Conservation (phyloP, 2,888 invertebrate genomes). For the Plagodis dolabraria region DNA sequence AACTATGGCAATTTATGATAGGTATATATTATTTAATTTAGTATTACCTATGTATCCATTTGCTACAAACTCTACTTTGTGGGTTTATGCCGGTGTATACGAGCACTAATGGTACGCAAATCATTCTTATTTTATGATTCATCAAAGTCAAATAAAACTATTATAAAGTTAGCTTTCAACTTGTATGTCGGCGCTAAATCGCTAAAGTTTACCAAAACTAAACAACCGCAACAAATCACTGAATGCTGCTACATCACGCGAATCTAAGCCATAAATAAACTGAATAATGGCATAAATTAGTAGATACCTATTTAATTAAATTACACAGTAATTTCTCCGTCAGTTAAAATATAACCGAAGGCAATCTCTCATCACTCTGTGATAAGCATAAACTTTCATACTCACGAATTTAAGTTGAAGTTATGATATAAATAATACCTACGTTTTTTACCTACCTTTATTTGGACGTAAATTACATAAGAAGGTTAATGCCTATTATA, state of each 20-base stretch:
- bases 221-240: slow-evolving; percentile 4
- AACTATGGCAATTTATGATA: slow-evolving; percentile 11
- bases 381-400: slow-evolving; percentile 35
- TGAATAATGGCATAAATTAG: slow-evolving; percentile 7
- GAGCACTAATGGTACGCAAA: no score
- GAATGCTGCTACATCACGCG: slow-evolving; percentile 5
- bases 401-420: slow-evolving; percentile 29
- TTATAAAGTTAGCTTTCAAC: no score
- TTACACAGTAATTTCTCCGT: slow-evolving; percentile 15
- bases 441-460: slow-evolving; percentile 6
- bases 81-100: no score
- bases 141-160: no score
- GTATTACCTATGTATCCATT: no score
- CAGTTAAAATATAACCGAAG: slow-evolving; percentile 17
- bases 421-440: slow-evolving; percentile 30
- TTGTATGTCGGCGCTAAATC: slow-evolving; percentile 1
- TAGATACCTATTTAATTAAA: slow-evolving; percentile 30
- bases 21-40: background rate
- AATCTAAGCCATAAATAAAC: background rate
- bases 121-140: no score
- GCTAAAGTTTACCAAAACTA: slow-evolving; percentile 4
- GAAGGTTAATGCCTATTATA: no score
- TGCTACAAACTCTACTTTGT: no score
- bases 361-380: slow-evolving; percentile 32
- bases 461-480: slow-evolving; percentile 20